Conservation (phyloP, 2,113 vertebrate genomes). For the Jacana jacana region DNA sequence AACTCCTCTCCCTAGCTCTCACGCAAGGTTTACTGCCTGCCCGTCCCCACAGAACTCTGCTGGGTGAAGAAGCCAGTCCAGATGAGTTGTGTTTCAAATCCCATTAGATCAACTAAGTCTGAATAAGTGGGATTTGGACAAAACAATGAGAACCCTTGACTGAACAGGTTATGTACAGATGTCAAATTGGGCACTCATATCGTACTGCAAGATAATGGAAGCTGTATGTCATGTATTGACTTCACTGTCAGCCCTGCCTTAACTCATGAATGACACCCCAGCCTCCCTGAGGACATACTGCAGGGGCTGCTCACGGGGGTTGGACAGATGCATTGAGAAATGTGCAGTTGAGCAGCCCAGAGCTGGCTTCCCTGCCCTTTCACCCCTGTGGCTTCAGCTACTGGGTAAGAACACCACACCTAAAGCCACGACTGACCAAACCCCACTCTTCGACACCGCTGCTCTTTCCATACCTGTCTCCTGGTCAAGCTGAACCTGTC, state of each 20-base stretch:
- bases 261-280: neutral
- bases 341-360: neutral
- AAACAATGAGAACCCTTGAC: neutral
- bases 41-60: fast-evolving
- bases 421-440: neutral
- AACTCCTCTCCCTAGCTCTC: neutral
- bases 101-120: neutral
- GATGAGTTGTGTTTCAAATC: neutral
- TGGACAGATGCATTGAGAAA: neutral
- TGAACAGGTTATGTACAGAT: neutral
- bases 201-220: neutral
- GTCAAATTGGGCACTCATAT: fast-evolving
- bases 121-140: neutral
- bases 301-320: neutral
- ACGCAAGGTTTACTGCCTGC: neutral
- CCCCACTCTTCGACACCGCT: neutral
- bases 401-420: neutral
- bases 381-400: too few species aligned
- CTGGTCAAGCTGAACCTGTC: constrained; percentile 87
- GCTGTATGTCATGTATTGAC: neutral
- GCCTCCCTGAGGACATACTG: neutral
- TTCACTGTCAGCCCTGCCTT: neutral
- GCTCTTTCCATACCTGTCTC: constrained; percentile 81
- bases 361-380: neutral
- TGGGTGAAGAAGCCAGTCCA: neutral